Percentiles rank a stretch among this genome's conserved stretches.
These are phyloP conservation scores for Drosophila kikkawai DNA, from an alignment of 1,140 invertebrate genomes.

Conservation along the genomic window DNA sequence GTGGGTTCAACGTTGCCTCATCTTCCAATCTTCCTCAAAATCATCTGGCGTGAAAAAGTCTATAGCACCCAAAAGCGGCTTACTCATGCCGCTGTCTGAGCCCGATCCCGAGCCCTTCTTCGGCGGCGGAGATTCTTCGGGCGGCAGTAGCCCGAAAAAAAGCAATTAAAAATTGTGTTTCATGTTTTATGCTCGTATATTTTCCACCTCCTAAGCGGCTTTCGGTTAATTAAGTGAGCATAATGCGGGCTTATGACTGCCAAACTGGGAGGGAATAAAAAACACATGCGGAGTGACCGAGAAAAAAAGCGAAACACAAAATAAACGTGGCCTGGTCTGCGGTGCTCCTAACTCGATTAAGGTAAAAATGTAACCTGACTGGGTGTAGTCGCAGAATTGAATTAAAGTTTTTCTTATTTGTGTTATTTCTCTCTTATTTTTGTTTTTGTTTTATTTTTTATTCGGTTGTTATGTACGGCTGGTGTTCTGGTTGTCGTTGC, in stretches of 20 bases:
- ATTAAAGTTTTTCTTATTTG: conserved; percentile 40
- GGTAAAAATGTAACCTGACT: conserved; percentile 60
- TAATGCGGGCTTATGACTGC: conserved; percentile 83
- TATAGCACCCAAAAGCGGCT: conserved; percentile 54
- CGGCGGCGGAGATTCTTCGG: conserved; percentile 19
- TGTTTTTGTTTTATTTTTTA: conserved; percentile 5
- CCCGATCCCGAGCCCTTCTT: conserved; percentile 3
- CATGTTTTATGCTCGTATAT: conserved; percentile 48
- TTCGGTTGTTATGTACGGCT: conserved; percentile 42
- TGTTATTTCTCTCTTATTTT: neutral
- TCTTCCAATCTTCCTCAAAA: neutral
- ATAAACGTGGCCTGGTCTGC: conserved; percentile 41
- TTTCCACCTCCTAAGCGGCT: conserved; percentile 65
- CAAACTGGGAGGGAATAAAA: conserved; percentile 65
- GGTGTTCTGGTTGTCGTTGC: conserved; percentile 45
- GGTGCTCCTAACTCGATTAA: conserved; percentile 42
- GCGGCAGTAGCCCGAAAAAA: conserved; percentile 66
- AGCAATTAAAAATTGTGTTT: conserved; percentile 79
- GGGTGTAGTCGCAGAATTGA: conserved; percentile 56
- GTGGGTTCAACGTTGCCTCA: conserved; percentile 10
- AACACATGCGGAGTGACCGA: conserved; percentile 6
- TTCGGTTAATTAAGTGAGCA: conserved; percentile 80
- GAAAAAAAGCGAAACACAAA: conserved; percentile 19
- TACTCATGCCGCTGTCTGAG: conserved; percentile 28
- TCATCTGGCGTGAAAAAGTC: conserved; percentile 21